Evolutionary conservation across 2,888 invertebrate species (phyloP).

Genomic region (Uropetala carovei): DNA sequence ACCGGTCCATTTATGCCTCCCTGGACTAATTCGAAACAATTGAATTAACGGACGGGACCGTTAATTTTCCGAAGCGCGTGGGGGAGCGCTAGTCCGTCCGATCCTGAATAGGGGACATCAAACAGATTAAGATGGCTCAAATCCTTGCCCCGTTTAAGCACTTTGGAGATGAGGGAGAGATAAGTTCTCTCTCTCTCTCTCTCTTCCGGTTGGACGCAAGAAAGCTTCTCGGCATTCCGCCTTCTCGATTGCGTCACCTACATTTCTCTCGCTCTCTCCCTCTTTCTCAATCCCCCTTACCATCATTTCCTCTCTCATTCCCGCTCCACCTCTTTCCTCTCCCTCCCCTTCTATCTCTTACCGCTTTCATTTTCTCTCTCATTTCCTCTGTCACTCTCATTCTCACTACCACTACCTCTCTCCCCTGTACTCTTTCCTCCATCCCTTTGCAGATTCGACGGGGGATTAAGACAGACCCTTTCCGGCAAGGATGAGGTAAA

Average conservation of each 20-base stretch:
- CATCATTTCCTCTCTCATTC: no score
- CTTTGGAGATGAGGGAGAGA: not conserved
- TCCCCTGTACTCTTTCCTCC: not conserved
- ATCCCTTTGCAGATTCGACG: not conserved
- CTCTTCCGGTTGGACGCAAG: no score
- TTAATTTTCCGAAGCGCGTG: slow-evolving; percentile 10
- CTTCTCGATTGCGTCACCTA: no score
- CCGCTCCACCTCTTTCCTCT: no score
- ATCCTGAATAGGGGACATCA: not conserved
- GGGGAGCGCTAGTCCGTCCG: not conserved
- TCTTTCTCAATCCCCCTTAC: no score
- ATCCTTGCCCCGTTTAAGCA: not conserved
- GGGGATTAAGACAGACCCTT: slow-evolving; percentile 3
- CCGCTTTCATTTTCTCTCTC: no score
- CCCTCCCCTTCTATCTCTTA: no score
- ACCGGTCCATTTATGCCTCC: not conserved
- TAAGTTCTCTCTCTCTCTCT: no score
- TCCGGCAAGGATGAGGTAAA: not conserved
- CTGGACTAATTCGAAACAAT: not conserved
- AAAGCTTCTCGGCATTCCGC: no score
- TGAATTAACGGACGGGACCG: not conserved
- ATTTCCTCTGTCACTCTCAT: not conserved
- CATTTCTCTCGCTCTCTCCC: no score
- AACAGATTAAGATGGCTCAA: slow-evolving; percentile 10
- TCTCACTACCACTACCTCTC: not conserved